Evolutionary conservation across 2,797 vertebrate genomes (phyloP).

Genomic region (Darevskia nairensis): DNA sequence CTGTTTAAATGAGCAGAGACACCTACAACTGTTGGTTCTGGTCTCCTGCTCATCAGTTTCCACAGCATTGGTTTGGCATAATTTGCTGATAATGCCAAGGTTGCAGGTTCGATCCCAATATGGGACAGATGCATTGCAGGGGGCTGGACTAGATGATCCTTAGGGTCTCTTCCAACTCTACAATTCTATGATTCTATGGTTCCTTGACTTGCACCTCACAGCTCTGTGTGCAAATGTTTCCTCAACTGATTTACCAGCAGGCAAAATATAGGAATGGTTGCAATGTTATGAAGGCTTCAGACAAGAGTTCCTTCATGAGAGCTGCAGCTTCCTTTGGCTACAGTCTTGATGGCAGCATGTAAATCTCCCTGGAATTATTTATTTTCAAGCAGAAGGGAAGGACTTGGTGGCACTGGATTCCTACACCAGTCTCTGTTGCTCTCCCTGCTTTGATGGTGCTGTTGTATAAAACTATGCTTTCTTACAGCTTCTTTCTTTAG

Average conservation of each 20-base stretch:
- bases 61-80: not conserved
- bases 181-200: not conserved
- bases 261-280: constrained; percentile 5
- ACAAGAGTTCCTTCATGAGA: not conserved
- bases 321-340: not conserved
- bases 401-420: fast-evolving
- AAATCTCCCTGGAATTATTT: constrained; percentile 14
- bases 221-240: not conserved
- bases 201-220: not conserved
- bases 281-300: not conserved
- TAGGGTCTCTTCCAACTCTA: too few relatives aligned
- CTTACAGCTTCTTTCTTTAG: not conserved
- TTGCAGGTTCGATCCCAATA: too few relatives aligned
- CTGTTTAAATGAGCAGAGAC: not conserved
- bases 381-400: not conserved
- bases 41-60: not conserved
- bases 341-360: not conserved
- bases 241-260: not conserved
- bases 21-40: not conserved
- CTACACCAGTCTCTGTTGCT: fast-evolving
- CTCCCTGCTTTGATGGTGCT: not conserved
- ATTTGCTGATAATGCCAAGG: too few relatives aligned
- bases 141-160: too few relatives aligned
- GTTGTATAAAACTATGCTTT: not conserved
- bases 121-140: too few relatives aligned